Evolutionary conservation across 2,888 invertebrate species (phyloP), one percentile per base, ranked within the genome.

Genomic region (Hydroisotoma schaefferi): DNA sequence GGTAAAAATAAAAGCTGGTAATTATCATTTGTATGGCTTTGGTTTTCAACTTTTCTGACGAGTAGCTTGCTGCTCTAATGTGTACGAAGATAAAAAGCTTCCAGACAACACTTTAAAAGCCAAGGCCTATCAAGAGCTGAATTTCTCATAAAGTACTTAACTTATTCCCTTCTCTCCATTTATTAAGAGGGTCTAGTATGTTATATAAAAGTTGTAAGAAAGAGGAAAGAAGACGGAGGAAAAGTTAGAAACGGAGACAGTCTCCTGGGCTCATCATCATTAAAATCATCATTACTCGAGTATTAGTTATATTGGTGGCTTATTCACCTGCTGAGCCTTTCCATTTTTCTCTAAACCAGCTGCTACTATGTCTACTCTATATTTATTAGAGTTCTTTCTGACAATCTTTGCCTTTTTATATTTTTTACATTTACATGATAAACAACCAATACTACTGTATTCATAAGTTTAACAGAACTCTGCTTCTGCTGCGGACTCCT

Each of bases 201-300:
- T n/a, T n/a, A n/a, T n/a, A n/a, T n/a, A n/a, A n/a, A n/a, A n/a
- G n/a, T n/a, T n/a, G n/a, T n/a, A n/a, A n/a, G n/a, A n/a, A n/a
- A 40, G 15, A 15, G 40, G 40, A 20, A 20, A 46, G 10, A 46
- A 22, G 25, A 25, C 20, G 25, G 18, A 12, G 46, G 29, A 37
- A 2, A 52, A 52, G 52, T 37, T 37, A 52, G 52, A 37, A 52
- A 52, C n/a, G 52, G 52, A 52, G 52, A 52, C 52, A 52, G 52
- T 37, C 33, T 52, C 37, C 52, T 52, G 52, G 46, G 46, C 52
- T 52, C 52, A 52, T 52, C 52, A 52, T 52, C 52, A 52, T 52
- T 52, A 52, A 18, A 23, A 37, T 37, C 52, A 52, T 52, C 52
- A 52, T 46, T 46, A 46, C 46, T n/a, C 23, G 25, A 46, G 23